A percentile compares a stretch with the other conserved stretches of the same genome.
Evolutionary conservation across 2,113 vertebrate species (phyloP).

Genomic region (Semnopithecus entellus): DNA sequence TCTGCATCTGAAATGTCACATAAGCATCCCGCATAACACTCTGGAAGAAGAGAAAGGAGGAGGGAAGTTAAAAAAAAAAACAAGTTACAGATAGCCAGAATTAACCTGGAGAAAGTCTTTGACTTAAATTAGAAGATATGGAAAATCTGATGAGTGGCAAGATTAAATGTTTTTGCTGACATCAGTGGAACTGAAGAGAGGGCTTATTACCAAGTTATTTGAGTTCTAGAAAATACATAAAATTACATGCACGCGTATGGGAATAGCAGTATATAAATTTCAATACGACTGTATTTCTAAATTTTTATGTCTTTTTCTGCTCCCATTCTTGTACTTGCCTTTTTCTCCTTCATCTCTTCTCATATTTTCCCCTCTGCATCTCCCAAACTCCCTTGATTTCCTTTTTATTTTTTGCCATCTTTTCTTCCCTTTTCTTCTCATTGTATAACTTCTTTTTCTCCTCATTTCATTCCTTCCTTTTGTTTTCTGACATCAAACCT

Average conservation of each 20-base stretch:
- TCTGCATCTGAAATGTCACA: no score
- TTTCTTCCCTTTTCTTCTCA: background rate
- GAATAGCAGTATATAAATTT: background rate
- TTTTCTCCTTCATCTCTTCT: background rate
- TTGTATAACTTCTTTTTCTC: background rate
- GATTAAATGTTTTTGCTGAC: constrained; percentile 55
- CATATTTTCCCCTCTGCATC: background rate
- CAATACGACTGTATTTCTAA: background rate
- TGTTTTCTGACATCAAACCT: background rate
- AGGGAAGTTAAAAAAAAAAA: background rate
- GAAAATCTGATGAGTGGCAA: constrained; percentile 46
- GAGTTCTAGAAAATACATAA: constrained; percentile 32
- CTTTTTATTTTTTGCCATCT: background rate
- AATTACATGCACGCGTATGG: background rate
- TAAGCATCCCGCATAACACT: background rate
- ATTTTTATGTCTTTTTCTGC: background rate
- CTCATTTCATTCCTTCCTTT: background rate
- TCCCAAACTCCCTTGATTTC: background rate
- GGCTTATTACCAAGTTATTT: constrained; percentile 34
- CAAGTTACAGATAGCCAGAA: background rate
- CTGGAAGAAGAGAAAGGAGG: background rate
- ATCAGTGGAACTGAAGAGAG: background rate
- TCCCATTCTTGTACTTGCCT: background rate
- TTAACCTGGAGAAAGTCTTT: background rate
- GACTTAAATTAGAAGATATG: constrained; percentile 51